phyloP scores from a whole-genome alignment of 2,797 vertebrate genomes.

The Cebuella pygmaea region DNA sequence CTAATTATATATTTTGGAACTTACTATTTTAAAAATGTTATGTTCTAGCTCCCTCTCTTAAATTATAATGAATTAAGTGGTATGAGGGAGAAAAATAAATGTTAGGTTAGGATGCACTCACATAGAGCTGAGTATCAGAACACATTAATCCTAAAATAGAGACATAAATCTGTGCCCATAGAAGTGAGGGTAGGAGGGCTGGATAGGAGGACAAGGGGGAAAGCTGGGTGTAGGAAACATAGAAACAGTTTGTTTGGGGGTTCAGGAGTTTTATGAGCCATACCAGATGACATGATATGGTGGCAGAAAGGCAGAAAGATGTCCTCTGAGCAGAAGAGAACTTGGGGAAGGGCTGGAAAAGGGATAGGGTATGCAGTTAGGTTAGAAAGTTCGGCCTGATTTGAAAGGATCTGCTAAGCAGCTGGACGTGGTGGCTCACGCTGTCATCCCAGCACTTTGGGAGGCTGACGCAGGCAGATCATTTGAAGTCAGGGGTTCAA shows the following conservation, averaged over 20 bases:
- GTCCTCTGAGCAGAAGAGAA: background rate
- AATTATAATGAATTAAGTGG: background rate
- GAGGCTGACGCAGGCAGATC: background rate
- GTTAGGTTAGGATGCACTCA: background rate
- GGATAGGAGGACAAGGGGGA: background rate
- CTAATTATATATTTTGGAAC: background rate
- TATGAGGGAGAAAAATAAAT: background rate
- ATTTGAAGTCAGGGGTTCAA: background rate
- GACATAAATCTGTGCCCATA: background rate
- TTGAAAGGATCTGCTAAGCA: background rate
- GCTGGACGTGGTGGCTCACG: background rate
- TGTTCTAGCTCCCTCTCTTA: background rate
- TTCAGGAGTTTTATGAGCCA: background rate
- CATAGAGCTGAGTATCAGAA: background rate
- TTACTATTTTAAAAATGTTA: background rate
- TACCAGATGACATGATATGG: fast-evolving
- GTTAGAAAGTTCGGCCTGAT: background rate
- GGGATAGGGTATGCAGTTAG: no score
- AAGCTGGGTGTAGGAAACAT: background rate
- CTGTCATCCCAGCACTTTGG: background rate
- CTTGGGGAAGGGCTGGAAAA: background rate
- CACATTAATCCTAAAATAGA: background rate
- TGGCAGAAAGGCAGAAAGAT: background rate
- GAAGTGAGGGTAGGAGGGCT: background rate
- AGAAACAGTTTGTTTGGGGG: background rate